These are phyloP conservation scores for Glaucopsyche alexis DNA, from an alignment of 2,888 invertebrate genomes.

Conservation along the genomic window DNA sequence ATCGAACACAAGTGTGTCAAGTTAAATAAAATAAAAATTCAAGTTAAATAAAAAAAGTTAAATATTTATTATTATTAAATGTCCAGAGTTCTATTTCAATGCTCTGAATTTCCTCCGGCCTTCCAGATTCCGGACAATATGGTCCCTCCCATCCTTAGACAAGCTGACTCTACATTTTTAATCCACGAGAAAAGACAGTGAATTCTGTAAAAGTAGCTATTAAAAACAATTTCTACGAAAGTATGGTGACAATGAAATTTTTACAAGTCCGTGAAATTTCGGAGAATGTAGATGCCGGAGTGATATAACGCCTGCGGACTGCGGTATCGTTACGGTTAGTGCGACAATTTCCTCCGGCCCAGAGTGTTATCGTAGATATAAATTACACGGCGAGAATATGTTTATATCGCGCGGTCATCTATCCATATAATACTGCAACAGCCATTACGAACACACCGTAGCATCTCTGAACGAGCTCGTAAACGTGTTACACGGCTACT, in stretches of 20 bases:
- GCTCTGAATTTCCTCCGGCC: no score
- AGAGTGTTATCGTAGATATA: constrained; percentile 60
- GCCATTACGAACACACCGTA: constrained; percentile 73
- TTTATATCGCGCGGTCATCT: constrained; percentile 71
- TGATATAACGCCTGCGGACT: background rate
- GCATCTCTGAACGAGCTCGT: constrained; percentile 76
- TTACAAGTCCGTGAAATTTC: constrained; percentile 21
- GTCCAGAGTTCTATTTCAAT: no score
- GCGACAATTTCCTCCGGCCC: constrained; percentile 62
- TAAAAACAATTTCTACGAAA: constrained; percentile 18
- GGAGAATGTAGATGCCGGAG: constrained; percentile 1
- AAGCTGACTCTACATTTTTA: no score
- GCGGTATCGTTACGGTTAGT: constrained; percentile 37
- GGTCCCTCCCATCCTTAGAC: no score
- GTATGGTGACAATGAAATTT: constrained; percentile 15
- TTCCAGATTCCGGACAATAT: no score
- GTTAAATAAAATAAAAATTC: no score
- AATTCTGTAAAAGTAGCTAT: background rate
- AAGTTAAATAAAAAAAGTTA: no score
- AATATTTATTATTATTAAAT: no score
- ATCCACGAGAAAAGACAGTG: no score
- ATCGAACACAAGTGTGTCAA: no score
- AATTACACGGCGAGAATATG: constrained; percentile 70
- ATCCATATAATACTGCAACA: constrained; percentile 75
- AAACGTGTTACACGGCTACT: constrained; percentile 76